phyloP scores from a whole-genome alignment of 2,888 invertebrate genomes.

The Notodonta dromedarius region DNA sequence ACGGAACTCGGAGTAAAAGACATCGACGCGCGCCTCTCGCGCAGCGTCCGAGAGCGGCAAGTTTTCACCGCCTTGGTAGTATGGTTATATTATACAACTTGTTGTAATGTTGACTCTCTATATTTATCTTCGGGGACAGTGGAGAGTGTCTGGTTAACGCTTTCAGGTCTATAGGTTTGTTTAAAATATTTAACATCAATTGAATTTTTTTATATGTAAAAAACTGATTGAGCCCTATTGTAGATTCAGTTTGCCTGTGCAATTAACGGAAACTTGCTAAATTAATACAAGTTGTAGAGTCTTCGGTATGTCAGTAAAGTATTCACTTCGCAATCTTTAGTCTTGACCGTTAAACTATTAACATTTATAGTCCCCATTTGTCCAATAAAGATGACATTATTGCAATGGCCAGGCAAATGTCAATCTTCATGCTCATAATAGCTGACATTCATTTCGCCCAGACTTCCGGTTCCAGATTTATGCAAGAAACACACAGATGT shows the following conservation, averaged over 20 bases:
- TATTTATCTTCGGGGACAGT: constrained; percentile 16
- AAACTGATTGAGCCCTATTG: not conserved
- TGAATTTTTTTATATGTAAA: not conserved
- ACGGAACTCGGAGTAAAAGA: constrained; percentile 40
- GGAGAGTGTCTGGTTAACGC: constrained; percentile 11
- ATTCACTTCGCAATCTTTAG: not conserved
- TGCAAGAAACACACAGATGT: constrained; percentile 42
- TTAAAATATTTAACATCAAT: not conserved
- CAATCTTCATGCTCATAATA: constrained; percentile 9
- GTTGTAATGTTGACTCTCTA: constrained; percentile 33
- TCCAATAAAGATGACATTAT: constrained; percentile 10
- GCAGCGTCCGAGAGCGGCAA: constrained; percentile 28
- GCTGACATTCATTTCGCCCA: constrained; percentile 21
- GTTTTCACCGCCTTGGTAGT: constrained; percentile 54
- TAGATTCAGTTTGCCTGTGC: too few relatives aligned
- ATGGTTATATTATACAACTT: constrained; percentile 31
- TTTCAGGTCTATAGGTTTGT: not conserved
- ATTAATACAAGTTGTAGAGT: too few relatives aligned
- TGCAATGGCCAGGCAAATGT: constrained; percentile 14
- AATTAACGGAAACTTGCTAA: too few relatives aligned
- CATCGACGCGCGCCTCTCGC: constrained; percentile 43
- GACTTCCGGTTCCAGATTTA: constrained; percentile 40
- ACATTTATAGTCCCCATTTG: constrained; percentile 4
- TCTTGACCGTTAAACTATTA: constrained; percentile 8
- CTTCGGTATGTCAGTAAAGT: too few relatives aligned